Evolutionary conservation across 2,113 vertebrate genomes (phyloP), one percentile per base, ranked within the genome.

Genomic region (Callipepla squamata): DNA sequence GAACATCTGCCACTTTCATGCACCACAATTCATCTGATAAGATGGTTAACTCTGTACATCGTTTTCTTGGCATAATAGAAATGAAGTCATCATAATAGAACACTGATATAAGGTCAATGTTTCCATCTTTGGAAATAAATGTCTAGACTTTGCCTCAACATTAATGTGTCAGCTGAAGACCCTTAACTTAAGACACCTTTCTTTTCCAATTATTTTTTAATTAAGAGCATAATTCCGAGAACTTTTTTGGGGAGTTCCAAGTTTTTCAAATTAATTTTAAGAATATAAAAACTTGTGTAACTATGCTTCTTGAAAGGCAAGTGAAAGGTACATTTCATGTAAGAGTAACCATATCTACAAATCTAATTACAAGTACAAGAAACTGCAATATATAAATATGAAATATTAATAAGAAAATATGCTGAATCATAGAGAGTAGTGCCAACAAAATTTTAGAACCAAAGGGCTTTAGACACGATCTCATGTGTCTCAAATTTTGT

Each of bases 121-220:
- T 89, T 96, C 91, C 77, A 95, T 78, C 95, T 96, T 96, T 89
- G 93, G 95, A 96, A 97, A 96, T 93, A 96, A 96, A 97, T 96
- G 96, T 92, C 87, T 96, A 93, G 83, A 84, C 93, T 97, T 85
- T 96, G 90, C 90, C 79, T 95, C 95, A 95, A 91, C 94, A 96
- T 96, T 96, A 95, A 95, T 95, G 89, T 97, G 94, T 95, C 94
- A 97, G 94, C 79, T 80, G 36, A 92, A 97, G 95, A 91, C 92
- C 72, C 89, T 95, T 96, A 97, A 97, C 87, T 86, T 92, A 89
- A 96, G 93, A 95, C 89, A 96, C 95, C 82, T 96, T 95, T 93
- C 51, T 61, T 94, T 97, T 95, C 90, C 66, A 92, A 95, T 79
- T 92, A 92, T 95, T 93, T 97, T 85, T 96, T 92, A 90, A 95